A percentile compares a stretch with the other conserved stretches of the same genome.
These are phyloP conservation scores for Phylloscopus whistleri DNA, from an alignment of 2,113 vertebrate species.

Conservation along the genomic window DNA sequence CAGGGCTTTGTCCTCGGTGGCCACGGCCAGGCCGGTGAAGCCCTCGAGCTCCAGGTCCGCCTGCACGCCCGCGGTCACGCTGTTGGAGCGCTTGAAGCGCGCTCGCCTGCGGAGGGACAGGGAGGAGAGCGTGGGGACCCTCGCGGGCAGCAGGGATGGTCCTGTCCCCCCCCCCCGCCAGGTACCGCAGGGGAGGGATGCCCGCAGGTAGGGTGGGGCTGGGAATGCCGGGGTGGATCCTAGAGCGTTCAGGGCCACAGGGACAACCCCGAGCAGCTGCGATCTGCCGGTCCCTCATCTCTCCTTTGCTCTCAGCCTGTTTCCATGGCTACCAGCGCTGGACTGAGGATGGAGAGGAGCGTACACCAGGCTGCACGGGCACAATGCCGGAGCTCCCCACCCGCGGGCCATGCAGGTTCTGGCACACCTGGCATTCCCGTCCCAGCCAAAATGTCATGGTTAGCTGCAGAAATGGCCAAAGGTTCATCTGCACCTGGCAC, in stretches of 20 bases:
- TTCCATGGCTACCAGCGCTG: conserved; percentile 72
- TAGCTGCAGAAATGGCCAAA: background rate
- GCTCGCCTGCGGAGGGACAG: conserved; percentile 77
- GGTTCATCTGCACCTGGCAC: background rate
- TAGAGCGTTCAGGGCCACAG: background rate
- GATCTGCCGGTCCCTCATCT: background rate
- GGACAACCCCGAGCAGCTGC: background rate
- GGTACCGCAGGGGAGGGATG: background rate
- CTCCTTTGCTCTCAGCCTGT: conserved; percentile 67
- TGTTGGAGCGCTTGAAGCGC: conserved; percentile 98
- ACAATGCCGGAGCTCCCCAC: background rate
- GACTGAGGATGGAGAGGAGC: conserved; percentile 66
- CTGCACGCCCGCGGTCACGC: conserved; percentile 95
- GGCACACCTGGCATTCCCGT: background rate
- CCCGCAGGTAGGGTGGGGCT: background rate
- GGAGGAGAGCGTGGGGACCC: background rate
- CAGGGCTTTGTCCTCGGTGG: conserved; percentile 93
- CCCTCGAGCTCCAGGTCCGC: conserved; percentile 95
- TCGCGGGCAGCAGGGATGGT: rapidly evolving
- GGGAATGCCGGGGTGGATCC: background rate
- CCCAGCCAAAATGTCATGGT: background rate
- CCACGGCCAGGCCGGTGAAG: conserved; percentile 83
- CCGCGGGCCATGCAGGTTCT: background rate
- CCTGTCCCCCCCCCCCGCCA: rapidly evolving
- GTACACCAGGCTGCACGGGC: background rate